phyloP scores from a whole-genome alignment of 2,113 vertebrate genomes.

The Hemicordylus capensis region DNA sequence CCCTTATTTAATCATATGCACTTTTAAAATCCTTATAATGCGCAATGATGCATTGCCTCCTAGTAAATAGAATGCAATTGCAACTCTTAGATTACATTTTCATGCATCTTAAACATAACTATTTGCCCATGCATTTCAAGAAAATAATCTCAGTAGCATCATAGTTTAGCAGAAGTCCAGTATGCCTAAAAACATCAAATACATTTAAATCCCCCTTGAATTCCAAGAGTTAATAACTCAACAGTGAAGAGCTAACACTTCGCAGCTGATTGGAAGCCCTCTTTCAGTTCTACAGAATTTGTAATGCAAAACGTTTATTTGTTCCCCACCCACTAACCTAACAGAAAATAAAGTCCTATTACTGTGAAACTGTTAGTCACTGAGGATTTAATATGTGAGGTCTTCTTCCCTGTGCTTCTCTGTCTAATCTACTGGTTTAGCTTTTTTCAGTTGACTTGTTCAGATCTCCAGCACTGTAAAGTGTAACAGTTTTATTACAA shows the following conservation, averaged over 20 bases:
- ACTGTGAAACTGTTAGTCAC: not conserved
- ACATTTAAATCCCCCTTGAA: not conserved
- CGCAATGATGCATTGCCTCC: too few species aligned
- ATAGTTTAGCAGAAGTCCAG: not conserved
- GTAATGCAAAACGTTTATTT: not conserved
- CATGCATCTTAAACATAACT: not conserved
- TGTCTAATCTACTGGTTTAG: not conserved
- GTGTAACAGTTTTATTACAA: not conserved
- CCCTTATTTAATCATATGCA: not conserved
- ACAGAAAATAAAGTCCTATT: not conserved
- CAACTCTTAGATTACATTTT: not conserved
- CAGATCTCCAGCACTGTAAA: not conserved
- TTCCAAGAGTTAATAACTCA: not conserved
- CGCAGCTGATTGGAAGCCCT: not conserved
- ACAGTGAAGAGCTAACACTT: not conserved
- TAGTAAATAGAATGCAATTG: too few species aligned
- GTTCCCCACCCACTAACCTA: not conserved
- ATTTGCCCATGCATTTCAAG: not conserved
- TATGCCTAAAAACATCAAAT: too few species aligned
- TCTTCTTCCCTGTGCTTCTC: not conserved
- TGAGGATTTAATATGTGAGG: not conserved
- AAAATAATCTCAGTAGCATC: not conserved
- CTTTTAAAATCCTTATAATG: too few species aligned
- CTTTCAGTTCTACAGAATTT: not conserved
- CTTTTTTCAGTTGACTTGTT: not conserved